Evolutionary conservation across 2,113 vertebrate genomes (phyloP).

Genomic region (Misgurnus anguillicaudatus): DNA sequence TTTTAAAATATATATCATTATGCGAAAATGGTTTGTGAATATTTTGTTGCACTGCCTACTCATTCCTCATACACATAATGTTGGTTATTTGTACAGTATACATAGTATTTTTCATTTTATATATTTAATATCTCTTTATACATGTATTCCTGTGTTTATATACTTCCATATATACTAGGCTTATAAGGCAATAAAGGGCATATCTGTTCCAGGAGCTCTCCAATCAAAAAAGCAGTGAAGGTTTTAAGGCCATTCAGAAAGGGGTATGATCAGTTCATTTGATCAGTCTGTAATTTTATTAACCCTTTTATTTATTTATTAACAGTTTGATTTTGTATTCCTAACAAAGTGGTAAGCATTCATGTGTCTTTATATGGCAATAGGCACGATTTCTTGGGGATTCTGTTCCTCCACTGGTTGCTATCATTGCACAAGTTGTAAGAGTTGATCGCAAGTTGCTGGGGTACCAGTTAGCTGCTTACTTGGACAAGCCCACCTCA

Average conservation of each 20-base stretch:
- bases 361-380: conserved; percentile 8
- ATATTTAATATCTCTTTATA: too few relatives aligned
- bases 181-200: too few relatives aligned
- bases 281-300: not conserved
- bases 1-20: too few relatives aligned
- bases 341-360: not conserved
- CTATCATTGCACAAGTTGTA: conserved; percentile 69
- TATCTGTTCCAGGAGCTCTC: not conserved
- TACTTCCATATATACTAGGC: too few relatives aligned
- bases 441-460: conserved; percentile 61
- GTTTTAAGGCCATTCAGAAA: not conserved
- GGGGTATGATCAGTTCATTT: not conserved
- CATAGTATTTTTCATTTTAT: too few relatives aligned
- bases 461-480: conserved; percentile 74
- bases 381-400: conserved; percentile 72
- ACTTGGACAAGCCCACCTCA: conserved; percentile 62
- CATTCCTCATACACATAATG: too few relatives aligned
- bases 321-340: not conserved
- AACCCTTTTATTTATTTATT: not conserved
- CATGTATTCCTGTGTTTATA: too few relatives aligned
- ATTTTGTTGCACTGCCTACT: too few relatives aligned
- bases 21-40: too few relatives aligned
- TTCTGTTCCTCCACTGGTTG: conserved; percentile 63
- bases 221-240: not conserved
- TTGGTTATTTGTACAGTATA: too few relatives aligned